phyloP scores from a whole-genome alignment of 2,797 vertebrate genomes.

The Cryptoprocta ferox region DNA sequence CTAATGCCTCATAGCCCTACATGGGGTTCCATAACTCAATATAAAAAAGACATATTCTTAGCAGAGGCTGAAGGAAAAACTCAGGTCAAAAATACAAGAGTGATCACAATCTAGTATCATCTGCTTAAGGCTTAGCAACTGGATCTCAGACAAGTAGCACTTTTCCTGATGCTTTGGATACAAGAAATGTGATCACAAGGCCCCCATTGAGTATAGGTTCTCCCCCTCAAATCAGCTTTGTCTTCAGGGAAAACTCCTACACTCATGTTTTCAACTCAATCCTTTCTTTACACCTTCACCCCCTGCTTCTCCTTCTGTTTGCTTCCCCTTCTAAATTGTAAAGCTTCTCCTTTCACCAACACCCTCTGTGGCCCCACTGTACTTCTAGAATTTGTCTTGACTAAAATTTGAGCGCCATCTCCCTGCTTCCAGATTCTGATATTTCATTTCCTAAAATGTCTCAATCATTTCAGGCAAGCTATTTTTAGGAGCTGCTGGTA shows the following conservation, averaged over 20 bases:
- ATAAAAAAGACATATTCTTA: background rate
- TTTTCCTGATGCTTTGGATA: background rate
- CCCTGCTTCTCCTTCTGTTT: background rate
- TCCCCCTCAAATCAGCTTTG: background rate
- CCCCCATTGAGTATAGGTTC: background rate
- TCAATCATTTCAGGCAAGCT: background rate
- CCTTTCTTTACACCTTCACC: background rate
- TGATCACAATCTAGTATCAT: background rate
- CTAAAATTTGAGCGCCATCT: background rate
- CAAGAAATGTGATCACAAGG: background rate
- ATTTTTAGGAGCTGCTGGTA: background rate
- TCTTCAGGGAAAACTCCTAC: background rate
- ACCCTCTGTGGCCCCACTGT: background rate
- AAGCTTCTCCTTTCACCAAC: background rate
- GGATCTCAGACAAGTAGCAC: background rate
- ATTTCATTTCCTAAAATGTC: background rate
- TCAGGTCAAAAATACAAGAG: background rate
- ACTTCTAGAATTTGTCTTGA: conserved; percentile 6
- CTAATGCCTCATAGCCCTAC: background rate
- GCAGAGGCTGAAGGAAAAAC: background rate
- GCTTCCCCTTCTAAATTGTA: background rate
- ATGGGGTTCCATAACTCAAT: background rate
- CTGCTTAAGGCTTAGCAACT: background rate
- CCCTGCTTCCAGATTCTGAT: background rate
- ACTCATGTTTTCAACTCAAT: background rate